Evolutionary conservation across 1,140 invertebrate genomes (phyloP), one percentile per base, ranked within the genome.

Genomic region (Trichogramma pretiosum): DNA sequence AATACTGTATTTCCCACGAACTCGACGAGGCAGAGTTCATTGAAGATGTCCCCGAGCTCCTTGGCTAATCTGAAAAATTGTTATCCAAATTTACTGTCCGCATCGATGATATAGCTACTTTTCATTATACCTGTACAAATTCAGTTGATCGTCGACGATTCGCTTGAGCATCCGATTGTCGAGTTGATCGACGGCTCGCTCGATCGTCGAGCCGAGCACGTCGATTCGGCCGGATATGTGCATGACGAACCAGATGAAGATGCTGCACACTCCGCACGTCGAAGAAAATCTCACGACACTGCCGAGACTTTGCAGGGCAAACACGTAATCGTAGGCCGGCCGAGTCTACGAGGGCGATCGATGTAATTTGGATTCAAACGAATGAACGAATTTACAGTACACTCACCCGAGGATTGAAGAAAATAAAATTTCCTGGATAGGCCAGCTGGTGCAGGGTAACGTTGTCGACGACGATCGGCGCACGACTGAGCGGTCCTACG

Each of bases 141-240:
- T n/a, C n/a, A n/a, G n/a, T n/a, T n/a, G n/a, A n/a, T n/a, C n/a
- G n/a, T n/a, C 30, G 8, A 49, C 37, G 18, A 48, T 42, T 17
- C 16, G 14, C 10, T 38, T 39, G 13, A 41, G 18, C 7, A 32
- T 2, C 30, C 23, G 19, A 2, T 35, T 36, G 24, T 39, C 26
- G 26, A 36, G 40, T 34, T 40, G 41, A 4, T 48, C 18, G 16
- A 18, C 23, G 2, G 62, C n/a, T n/a, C n/a, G 24, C 1, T 48
- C 32, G 0, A 54, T n/a, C 13, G 63, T 19, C 22, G 41, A 23
- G 2, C 14, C 14, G 3, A 56, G 52, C 1, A 57, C 38, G 19
- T 63, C 54, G 7, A 50, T n/a, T n/a, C 62, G 59, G 2, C 59
- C 58, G 16, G 54, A 62, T 3, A 45, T 51, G 17, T 65, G 64